Base-by-base conservation (phyloP, 2,888 invertebrate species). In the Ormyrus labotus region DNA sequence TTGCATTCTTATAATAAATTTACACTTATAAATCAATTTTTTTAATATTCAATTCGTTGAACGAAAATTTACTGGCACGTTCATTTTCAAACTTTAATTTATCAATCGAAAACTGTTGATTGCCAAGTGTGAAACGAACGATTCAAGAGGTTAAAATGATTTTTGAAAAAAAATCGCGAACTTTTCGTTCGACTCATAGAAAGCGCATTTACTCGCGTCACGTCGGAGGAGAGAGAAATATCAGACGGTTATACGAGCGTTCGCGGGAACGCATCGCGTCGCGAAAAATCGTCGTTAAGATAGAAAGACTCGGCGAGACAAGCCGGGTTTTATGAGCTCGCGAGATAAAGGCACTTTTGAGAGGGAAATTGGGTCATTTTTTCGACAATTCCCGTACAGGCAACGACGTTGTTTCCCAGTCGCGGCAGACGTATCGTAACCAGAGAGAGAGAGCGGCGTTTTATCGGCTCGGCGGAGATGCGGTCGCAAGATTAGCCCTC, bases 321-420 rank as follows among this genome's bases (percentile, higher is more conserved):
- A 69, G 34, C 11, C 11, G 10, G n/a, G 55, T 69, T 69, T 57
- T 57, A 57, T 51, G 57, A 69, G 47, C 57, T 69, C 57, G 47
- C 55, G 47, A 69, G 69, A 69, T 69, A 57, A 57, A 69, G 55
- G 10, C 47, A 13, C n/a, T 60, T 19, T 61, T 11, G 9, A 9
- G 50, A 13, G 19, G 63, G 48, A 64, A 55, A 73, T 45, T 64
- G 47, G 55, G 45, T 13, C 53, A 50, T 64, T 74, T 57, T 57
- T 70, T 70, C 19, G 13, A 48, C 58, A 58, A 70, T 65, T 74
- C 34, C 34, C 48, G 48, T 19, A 34, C 57, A 11, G 64, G 13
- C 34, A 34, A 34, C 57, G 47, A 64, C 50, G 47, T 55, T 65
- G 58, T 57, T 65, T 57, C 34, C 50, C 45, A 55, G 47, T 2